These are phyloP conservation scores for Melanocharis versteri DNA, from an alignment of 2,113 vertebrate species.

Conservation along the genomic window DNA sequence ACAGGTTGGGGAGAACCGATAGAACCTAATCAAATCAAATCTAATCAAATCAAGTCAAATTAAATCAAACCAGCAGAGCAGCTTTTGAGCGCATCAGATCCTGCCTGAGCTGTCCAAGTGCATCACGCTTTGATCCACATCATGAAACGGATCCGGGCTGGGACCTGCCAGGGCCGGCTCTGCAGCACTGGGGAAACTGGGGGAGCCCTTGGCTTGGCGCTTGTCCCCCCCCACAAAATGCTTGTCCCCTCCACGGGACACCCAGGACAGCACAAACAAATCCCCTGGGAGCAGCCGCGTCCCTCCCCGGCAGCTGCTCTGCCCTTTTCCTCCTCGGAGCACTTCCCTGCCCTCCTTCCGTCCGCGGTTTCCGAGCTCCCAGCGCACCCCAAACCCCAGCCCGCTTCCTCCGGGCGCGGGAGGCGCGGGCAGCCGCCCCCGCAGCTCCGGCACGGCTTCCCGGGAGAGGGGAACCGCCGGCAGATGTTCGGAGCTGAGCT, in stretches of 20 bases:
- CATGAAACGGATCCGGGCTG: not conserved
- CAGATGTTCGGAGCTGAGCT: not conserved
- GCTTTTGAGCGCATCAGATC: not conserved
- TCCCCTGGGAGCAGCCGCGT: fast-evolving
- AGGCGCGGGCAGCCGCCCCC: not conserved
- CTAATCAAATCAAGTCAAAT: not conserved
- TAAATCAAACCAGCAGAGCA: not conserved
- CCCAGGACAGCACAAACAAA: not conserved
- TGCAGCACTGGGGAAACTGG: not conserved
- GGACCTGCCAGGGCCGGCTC: not conserved
- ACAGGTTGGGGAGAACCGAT: not conserved
- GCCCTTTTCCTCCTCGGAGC: not conserved
- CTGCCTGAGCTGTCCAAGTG: not conserved
- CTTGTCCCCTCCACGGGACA: too few relatives aligned
- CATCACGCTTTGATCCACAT: fast-evolving
- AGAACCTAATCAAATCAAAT: not conserved
- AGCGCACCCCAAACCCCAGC: not conserved
- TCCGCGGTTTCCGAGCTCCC: not conserved
- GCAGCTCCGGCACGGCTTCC: not conserved
- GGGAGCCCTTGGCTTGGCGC: not conserved
- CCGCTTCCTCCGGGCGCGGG: not conserved
- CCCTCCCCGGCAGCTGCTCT: not conserved
- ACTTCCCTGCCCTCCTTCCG: not conserved
- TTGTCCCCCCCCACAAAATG: not conserved
- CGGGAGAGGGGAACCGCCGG: not conserved